phyloP scores from a whole-genome alignment of 2,888 invertebrate genomes.

The Meteorus cinctellus region DNA sequence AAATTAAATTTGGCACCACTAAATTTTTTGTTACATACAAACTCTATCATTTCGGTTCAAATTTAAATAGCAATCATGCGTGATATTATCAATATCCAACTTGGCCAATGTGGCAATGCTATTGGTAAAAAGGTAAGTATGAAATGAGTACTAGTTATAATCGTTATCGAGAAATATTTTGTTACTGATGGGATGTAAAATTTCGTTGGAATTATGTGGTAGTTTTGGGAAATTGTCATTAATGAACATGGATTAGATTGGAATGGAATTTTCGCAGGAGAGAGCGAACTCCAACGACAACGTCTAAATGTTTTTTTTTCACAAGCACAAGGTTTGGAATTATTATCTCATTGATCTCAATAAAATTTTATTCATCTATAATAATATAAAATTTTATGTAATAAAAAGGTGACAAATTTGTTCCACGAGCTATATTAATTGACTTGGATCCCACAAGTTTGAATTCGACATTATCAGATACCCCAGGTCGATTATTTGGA shows the following conservation, averaged over 20 bases:
- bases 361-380: neutral
- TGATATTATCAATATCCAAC: constrained; percentile 87
- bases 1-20: constrained; percentile 41
- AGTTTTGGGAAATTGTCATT: constrained; percentile 88
- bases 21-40: constrained; percentile 12
- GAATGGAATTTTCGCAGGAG: constrained; percentile 75
- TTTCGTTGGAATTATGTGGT: constrained; percentile 70
- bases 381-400: neutral
- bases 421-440: constrained; percentile 77
- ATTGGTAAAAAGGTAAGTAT: constrained; percentile 81
- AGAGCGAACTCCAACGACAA: constrained; percentile 77
- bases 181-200: neutral
- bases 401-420: constrained; percentile 77
- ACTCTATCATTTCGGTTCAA: neutral
- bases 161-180: constrained; percentile 57
- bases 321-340: constrained; percentile 72
- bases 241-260: constrained; percentile 79
- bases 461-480: constrained; percentile 78
- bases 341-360: neutral
- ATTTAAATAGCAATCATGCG: constrained; percentile 75
- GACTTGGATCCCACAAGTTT: constrained; percentile 80
- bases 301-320: constrained; percentile 78
- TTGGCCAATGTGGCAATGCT: constrained; percentile 92
- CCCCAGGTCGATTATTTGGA: constrained; percentile 77
- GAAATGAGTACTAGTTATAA: neutral